Base-by-base conservation (phyloP, 2,797 vertebrate species). In the Mus spretus region DNA sequence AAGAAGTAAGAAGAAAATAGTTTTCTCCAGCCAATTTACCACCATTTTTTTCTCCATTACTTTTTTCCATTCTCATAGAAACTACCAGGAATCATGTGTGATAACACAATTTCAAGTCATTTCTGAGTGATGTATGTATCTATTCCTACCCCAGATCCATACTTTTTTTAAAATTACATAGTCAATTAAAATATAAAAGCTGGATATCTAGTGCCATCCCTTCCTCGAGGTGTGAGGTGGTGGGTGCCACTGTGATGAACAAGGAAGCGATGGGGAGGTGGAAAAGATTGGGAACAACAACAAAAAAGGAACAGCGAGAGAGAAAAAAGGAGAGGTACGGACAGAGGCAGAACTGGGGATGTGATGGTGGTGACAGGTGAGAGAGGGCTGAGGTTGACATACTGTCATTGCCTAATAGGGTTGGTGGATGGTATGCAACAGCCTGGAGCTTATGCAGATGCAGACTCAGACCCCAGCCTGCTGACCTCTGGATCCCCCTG, bases 151-250 rank as follows among this genome's bases (percentile, higher is more conserved):
- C n/a, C 61, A 89, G 44, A 80, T 11, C 15, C 31, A 92, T 22
- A 53, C 12, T 37, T 53, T 89, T 44, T 61, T 88, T 31, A 9
- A 6, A 6, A 37, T 55, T 61, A 61, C 40, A 88, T 22, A 78
- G 63, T 86, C 84, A 74, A 85, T 50, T 84, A 89, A 89, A 65
- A 67, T 74, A 80, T 57, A 80, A 89, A 96, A 13, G 11, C 40
- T 44, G 72, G 37, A 75, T 4, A 75, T 37, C 22, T 40, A 44
- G 37, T 24, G 11, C 72, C 4, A 9, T 22, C 72, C 72, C 40
- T 12, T 75, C 3, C 72, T 75, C 2, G 10, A 75, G 37, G 22
- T 44, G 11, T 75, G 37, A 40, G 74, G 22, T 26, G 22, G 40
- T 11, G 4, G 11, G 22, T 13, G 22, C 74, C 22, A 44, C 37